Percentiles rank a stretch among this genome's conserved stretches.
Conservation (phyloP, 2,888 invertebrate species). For the Acanthosepion lycidas region DNA sequence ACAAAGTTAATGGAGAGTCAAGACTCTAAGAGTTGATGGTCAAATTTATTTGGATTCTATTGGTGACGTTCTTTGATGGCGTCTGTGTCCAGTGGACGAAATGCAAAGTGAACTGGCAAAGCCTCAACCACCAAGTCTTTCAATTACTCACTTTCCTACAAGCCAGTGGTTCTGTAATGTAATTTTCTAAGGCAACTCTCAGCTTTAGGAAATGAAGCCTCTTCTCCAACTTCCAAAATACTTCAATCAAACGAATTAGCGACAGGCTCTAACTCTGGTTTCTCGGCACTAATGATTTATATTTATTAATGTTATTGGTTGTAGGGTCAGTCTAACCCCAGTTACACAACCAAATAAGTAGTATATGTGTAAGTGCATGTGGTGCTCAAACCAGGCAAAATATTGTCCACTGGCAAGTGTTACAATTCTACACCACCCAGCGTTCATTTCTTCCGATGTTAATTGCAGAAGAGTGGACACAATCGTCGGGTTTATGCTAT, state of each 20-base stretch:
- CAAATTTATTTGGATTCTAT: constrained; percentile 46
- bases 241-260: constrained; percentile 43
- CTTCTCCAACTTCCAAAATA: constrained; percentile 39
- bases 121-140: constrained; percentile 2
- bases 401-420: neutral
- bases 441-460: neutral
- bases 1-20: constrained; percentile 38
- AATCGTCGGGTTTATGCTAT: neutral
- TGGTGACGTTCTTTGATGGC: constrained; percentile 24
- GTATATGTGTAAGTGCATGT: neutral
- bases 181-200: constrained; percentile 44
- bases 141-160: constrained; percentile 43
- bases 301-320: constrained; percentile 45
- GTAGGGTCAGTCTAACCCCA: constrained; percentile 37
- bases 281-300: constrained; percentile 15
- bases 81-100: constrained; percentile 37
- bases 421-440: neutral
- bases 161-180: constrained; percentile 36
- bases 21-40: constrained; percentile 33
- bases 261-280: neutral
- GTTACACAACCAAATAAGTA: neutral
- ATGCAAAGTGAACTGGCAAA: constrained; percentile 25
- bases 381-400: neutral
- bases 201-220: constrained; percentile 34
- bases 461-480: constrained; percentile 10